Evolutionary conservation across 2,888 invertebrate genomes (phyloP), one percentile per base, ranked within the genome.

Genomic region (Drosophila tanythrix): DNA sequence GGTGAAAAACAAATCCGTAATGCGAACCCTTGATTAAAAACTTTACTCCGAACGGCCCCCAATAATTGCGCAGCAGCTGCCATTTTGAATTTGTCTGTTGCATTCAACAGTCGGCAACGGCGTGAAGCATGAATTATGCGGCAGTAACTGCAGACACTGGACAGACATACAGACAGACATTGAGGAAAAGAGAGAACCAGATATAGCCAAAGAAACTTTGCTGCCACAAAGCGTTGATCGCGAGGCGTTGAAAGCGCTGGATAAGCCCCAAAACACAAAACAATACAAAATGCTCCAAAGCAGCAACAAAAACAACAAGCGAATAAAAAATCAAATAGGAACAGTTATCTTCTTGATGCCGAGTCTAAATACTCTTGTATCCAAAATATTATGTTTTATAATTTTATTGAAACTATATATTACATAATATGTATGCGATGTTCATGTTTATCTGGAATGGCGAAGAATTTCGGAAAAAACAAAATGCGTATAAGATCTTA

Each of bases 41-140:
- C 61, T 57, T 36, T 21, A 35, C 25, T 59, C 8, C 52, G 35
- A 59, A 57, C 40, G 52, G 53, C 38, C 33, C 51, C 55, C 67
- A 75, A 75, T 80, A 85, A 85, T 80, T 82, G 79, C 52, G 59
- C 67, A 73, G 66, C 71, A 58, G 48, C 79, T 75, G 72, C 89
- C 88, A 83, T 88, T 82, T 83, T 87, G 85, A 61, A 82, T 84
- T 82, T 76, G 77, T 70, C 66, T 65, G 61, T 43, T 50, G 63
- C 50, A 50, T 50, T 29, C 60, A 60, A 48, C 73, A 68, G 52
- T 40, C 61, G 43, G 40, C 70, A 70, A 36, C 84, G 83, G 88
- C 88, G 83, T 88, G 83, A 88, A 85, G 85, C 86, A 89, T 90
- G 88, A 86, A 88, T 90, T 85, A 88, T 88, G 81, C 79, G 83